A percentile compares a stretch with the other conserved stretches of the same genome.
These are phyloP conservation scores for Cairina moschata DNA, from an alignment of 2,113 vertebrate genomes.

Conservation along the genomic window DNA sequence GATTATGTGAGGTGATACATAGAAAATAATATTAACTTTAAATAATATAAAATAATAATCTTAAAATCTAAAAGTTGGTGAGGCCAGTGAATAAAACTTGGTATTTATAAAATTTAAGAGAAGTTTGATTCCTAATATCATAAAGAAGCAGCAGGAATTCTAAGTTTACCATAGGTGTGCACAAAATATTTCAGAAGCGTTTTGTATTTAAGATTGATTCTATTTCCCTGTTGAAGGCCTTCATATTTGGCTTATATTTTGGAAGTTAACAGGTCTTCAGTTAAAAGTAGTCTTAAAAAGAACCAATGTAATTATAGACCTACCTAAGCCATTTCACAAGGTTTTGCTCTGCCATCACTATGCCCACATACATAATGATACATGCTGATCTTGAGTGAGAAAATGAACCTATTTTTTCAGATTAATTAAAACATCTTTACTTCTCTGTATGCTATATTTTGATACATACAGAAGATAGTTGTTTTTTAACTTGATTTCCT, in stretches of 20 bases:
- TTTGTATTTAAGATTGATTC: not conserved
- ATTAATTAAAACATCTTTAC: not conserved
- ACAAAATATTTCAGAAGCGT: not conserved
- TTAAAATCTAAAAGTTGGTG: not conserved
- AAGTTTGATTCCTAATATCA: not conserved
- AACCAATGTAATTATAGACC: not conserved
- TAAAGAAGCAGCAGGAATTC: not conserved
- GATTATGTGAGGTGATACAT: not conserved
- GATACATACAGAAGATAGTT: not conserved
- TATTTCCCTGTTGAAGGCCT: not conserved
- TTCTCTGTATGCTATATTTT: not conserved
- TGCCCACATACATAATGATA: not conserved
- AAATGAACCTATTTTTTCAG: not conserved
- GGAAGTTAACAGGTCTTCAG: not conserved
- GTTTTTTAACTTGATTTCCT: not conserved
- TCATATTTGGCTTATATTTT: not conserved
- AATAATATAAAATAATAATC: not conserved
- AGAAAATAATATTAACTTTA: not conserved
- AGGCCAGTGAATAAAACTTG: not conserved
- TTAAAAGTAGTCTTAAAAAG: not conserved
- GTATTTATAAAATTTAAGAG: not conserved
- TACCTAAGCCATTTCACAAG: not conserved
- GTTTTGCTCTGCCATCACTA: not conserved
- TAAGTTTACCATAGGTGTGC: not conserved
- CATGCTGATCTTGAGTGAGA: not conserved